Percentiles rank a stretch among this genome's conserved stretches.
Conservation (phyloP, 2,113 vertebrate genomes). For the Marcusenius ussheri region DNA sequence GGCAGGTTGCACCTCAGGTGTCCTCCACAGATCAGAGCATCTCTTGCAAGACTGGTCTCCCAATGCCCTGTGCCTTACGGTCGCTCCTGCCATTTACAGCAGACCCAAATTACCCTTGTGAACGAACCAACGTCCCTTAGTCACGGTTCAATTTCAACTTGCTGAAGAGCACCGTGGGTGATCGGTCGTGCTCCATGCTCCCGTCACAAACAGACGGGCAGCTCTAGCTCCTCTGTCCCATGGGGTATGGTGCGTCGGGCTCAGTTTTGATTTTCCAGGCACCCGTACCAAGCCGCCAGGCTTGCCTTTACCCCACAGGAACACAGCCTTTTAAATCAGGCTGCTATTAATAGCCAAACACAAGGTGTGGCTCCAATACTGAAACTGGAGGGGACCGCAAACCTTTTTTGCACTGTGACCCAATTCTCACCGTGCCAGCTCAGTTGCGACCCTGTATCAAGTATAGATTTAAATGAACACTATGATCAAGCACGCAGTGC, state of each 20-base stretch:
- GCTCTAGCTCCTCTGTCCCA: background rate
- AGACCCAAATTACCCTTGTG: background rate
- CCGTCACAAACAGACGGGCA: background rate
- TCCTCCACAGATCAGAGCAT: background rate
- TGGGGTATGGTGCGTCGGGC: background rate
- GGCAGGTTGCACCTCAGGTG: background rate
- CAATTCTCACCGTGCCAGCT: too few relatives aligned
- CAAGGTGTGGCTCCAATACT: background rate
- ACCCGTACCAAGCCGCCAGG: background rate
- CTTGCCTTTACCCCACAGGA: background rate
- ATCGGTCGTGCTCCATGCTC: background rate
- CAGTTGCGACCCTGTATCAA: too few relatives aligned
- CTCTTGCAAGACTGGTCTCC: background rate
- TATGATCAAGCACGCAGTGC: too few relatives aligned
- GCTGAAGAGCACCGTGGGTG: background rate
- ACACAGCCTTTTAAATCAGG: background rate
- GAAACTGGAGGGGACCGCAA: background rate
- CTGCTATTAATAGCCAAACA: background rate
- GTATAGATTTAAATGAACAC: too few relatives aligned
- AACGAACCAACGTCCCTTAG: background rate
- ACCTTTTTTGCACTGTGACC: too few relatives aligned
- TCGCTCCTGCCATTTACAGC: background rate
- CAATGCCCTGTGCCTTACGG: background rate
- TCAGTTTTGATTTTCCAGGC: background rate
- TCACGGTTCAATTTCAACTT: background rate